A percentile compares a stretch with the other conserved stretches of the same genome.
These are phyloP conservation scores for Craseonycteris thonglongyai DNA, from an alignment of 2,113 vertebrate genomes.

Conservation along the genomic window DNA sequence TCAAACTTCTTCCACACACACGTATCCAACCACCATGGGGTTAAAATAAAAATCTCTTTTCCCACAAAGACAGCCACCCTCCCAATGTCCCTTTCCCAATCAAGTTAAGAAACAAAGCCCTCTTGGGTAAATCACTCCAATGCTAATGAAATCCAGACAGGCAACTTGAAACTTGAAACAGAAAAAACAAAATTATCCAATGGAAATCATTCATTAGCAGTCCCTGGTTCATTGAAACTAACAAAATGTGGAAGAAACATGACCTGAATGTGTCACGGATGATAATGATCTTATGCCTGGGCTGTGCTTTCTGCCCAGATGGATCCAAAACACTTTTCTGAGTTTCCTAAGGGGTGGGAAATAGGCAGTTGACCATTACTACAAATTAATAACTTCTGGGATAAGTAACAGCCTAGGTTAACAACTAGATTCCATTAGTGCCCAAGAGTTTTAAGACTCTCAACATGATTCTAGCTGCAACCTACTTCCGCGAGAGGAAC, in stretches of 20 bases:
- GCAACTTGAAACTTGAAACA: constrained; percentile 75
- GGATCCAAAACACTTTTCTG: constrained; percentile 68
- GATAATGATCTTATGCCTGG: constrained; percentile 77
- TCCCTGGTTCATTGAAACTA: constrained; percentile 78
- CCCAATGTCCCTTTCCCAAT: constrained; percentile 67
- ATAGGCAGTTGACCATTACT: constrained; percentile 45
- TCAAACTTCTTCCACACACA: constrained; percentile 29
- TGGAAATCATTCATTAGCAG: constrained; percentile 83
- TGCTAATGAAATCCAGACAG: constrained; percentile 81
- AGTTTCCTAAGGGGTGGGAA: constrained; percentile 70
- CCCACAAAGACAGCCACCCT: constrained; percentile 62
- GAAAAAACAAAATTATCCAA: constrained; percentile 78
- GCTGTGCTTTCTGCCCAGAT: constrained; percentile 73
- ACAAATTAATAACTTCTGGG: constrained; percentile 58
- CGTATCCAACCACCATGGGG: not conserved
- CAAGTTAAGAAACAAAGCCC: constrained; percentile 73
- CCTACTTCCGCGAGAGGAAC: not conserved
- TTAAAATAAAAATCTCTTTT: constrained; percentile 30
- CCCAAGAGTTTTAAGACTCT: not conserved
- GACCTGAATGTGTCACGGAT: constrained; percentile 76
- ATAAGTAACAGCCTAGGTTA: constrained; percentile 3
- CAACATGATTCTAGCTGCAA: not conserved
- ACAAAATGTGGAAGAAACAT: constrained; percentile 80
- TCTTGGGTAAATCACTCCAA: constrained; percentile 75
- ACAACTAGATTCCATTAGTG: constrained; percentile 11